Evolutionary conservation across 2,797 vertebrate genomes (phyloP).

Genomic region (Vespertilio murinus): DNA sequence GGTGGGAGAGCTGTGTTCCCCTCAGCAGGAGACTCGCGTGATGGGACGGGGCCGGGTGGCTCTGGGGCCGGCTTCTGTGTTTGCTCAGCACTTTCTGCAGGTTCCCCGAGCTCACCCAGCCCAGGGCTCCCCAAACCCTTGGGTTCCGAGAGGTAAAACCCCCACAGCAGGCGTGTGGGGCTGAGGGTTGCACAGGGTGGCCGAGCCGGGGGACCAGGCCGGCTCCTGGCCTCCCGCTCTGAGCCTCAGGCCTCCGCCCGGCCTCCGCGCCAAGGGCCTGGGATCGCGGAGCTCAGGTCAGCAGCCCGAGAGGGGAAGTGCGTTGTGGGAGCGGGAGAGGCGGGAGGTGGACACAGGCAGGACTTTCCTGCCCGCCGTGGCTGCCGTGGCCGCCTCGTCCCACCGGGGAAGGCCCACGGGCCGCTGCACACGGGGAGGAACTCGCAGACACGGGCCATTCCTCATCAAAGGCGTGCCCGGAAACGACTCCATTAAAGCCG

Average conservation of each 20-base stretch:
- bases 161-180: not conserved
- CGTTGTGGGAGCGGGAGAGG: not conserved
- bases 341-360: not conserved
- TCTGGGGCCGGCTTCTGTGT: not conserved
- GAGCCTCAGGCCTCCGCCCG: not conserved
- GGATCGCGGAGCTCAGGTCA: not conserved
- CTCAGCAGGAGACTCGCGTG: not conserved
- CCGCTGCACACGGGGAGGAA: not conserved
- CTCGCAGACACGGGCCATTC: not conserved
- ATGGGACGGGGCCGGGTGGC: too few relatives aligned
- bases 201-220: not conserved
- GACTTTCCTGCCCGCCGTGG: not conserved
- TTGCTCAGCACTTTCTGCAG: not conserved
- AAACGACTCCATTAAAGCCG: not conserved
- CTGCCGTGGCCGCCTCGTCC: not conserved
- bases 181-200: not conserved
- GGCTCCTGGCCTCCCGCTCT: rapidly evolving
- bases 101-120: not conserved
- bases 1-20: not conserved
- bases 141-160: not conserved
- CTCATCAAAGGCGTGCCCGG: not conserved
- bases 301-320: not conserved
- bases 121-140: not conserved
- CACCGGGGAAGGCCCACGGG: too few relatives aligned
- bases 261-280: not conserved